A percentile compares a stretch with the other conserved stretches of the same genome.
phyloP scores from a whole-genome alignment of 2,113 vertebrate species.

The Sorex fumeus region DNA sequence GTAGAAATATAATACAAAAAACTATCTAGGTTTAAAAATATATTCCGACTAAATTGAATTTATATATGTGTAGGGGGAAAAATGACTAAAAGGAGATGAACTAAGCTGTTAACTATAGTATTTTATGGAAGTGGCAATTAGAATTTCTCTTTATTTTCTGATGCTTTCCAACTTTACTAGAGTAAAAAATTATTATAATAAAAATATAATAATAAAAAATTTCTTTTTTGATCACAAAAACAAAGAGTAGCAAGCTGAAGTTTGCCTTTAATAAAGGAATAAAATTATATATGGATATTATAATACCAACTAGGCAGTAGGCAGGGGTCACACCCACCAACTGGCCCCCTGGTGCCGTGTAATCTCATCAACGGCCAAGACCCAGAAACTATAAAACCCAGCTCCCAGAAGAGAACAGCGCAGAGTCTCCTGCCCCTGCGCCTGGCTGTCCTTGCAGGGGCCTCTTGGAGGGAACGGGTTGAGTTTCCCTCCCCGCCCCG shows the following conservation, averaged over 20 bases:
- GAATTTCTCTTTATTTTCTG: slow-evolving; percentile 45
- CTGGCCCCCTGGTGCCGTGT: no score
- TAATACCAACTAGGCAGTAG: no score
- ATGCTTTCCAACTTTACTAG: slow-evolving; percentile 31
- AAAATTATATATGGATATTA: background rate
- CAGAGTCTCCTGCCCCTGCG: no score
- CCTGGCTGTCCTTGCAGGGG: no score
- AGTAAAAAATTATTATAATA: no score
- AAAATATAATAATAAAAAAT: no score
- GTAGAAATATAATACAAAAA: background rate
- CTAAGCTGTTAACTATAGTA: background rate
- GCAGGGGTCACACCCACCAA: no score
- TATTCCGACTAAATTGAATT: background rate
- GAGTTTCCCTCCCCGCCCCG: no score
- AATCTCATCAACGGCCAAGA: no score
- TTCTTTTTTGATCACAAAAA: slow-evolving; percentile 13
- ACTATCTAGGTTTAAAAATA: background rate
- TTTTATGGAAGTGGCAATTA: background rate
- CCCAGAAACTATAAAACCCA: no score
- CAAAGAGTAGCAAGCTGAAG: slow-evolving; percentile 15
- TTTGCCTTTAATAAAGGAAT: slow-evolving; percentile 4
- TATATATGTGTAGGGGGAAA: background rate
- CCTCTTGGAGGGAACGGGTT: no score
- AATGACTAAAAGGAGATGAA: background rate
- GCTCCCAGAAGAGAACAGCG: no score